Evolutionary conservation across 2,797 vertebrate species (phyloP), one percentile per base, ranked within the genome.

Genomic region (Threskiornis aethiopicus): DNA sequence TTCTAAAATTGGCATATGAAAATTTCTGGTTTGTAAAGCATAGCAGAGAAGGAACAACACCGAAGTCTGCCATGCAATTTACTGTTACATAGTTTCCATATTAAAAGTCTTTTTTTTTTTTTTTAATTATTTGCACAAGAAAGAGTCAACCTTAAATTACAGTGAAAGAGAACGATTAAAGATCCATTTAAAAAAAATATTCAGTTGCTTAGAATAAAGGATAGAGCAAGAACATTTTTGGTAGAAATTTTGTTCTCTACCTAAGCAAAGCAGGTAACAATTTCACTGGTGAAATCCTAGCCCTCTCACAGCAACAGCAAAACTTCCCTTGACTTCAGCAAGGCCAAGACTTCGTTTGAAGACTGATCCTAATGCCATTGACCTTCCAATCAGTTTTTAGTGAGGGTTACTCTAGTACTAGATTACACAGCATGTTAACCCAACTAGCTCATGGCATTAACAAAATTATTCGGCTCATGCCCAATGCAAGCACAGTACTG

Each of bases 111-210:
- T 39, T 39, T 6, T 16, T 46, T 11, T 61, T 93, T 64, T 94
- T 90, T 92, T 42, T 2, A 31, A 71, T 85, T 69, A 86, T 81
- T 96, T 65, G 11, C 61, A 92, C 78, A 90, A 87, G 76, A 96
- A 91, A 92, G 85, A 96, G 67, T 80, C n/a, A 87, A 87, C 92
- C 76, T 93, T 92, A 69, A 95, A 90, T 55, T 89, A 84, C 7
- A 94, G 49, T 21, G 28, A 94, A 91, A 95, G 22, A 67, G 19
- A 93, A 94, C 39, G 95, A 96, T 66, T 94, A 80, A 94, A 88
- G 72, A 79, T 22, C 33, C 24, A 52, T 75, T 73, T 19, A 4
- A 31, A 58, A 84, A 65, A 89, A 73, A 5, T 16, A 46, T 17
- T 83, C 33, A 33, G 16, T 35, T 73, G 14, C 25, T 85, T 71